Evolutionary conservation across 64 coral and sea anemone species (phyloP), one percentile per base, ranked within the genome.

Genomic region (Acropora tenuis): DNA sequence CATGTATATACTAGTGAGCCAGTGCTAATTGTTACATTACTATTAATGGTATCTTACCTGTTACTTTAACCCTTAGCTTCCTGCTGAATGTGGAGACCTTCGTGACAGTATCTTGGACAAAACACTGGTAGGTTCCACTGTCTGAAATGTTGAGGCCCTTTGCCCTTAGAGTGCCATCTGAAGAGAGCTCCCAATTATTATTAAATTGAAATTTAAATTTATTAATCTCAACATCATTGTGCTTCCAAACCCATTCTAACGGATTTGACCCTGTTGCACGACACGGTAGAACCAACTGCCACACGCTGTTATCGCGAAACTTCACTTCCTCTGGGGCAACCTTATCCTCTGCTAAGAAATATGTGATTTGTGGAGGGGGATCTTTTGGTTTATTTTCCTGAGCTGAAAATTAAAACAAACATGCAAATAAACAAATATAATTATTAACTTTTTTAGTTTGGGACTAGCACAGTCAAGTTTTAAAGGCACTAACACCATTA

Each of bases 101-200:
- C n/a, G 91, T 41, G 43, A 18, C 68, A 48, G 91, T 3, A 68
- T 87, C 85, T 8, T 49, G 43, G 0, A 74, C 91, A 69, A 92
- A 80, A 30, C 91, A 92, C 30, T 92, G 91, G 59, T 87, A 92
- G 40, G 69, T 87, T 41, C 91, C 91, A 87, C 85, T 82, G 9
- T 79, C 11, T 6, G 17, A 4, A 10, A 59, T 3, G 10, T 0
- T 0, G 5, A 85, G 82, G 17, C 0, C 3, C 3, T 8, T n/a
- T 16, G 61, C 82, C n/a, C 0, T 41, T 3, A 85, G 30, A 3
- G 82, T 69, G 19, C 82, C 61, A 49, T 85, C 65, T 10, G 1
- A 1, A 44, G 8, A 0, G 11, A 85, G 4, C 2, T 19, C 18
- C 6, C 18, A 71, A 7, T 61, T 0, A 41, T 15, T 1, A 2